Evolutionary conservation across 2,113 vertebrate genomes (phyloP), one percentile per base, ranked within the genome.

Genomic region (Nannospalax galili): DNA sequence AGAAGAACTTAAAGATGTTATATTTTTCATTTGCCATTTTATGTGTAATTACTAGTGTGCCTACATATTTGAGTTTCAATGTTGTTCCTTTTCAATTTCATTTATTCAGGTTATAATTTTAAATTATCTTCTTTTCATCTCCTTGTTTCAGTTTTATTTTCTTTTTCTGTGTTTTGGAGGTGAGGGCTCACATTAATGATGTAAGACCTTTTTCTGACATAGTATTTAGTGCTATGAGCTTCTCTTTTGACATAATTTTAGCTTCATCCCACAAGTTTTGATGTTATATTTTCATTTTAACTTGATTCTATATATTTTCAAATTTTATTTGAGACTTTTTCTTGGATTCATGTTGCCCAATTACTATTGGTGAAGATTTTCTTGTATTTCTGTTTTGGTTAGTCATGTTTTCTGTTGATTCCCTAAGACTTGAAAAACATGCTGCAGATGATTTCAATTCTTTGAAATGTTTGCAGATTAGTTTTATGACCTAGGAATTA

Each of bases 281-380:
- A 58, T 85, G 40, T n/a, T 96, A 1, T 32, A 65, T n/a, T 94
- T 84, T 93, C 58, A 79, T 62, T 95, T 86, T 84, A 72, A 92
- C 86, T 87, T 52, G 84, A n/a, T 75, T 88, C 15, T 65, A 26
- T 62, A n/a, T 45, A 75, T 72, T 94, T 90, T 81, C 17, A n/a
- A 93, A 56, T 69, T 84, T 82, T 42, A 40, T 78, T 73, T 90
- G 65, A 87, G 26, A 95, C 16, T 80, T 96, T 6, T 17, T 91
- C 32, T 88, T 77, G 6, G 26, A 24, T 56, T 26, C 30, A 56
- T 78, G 37, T 78, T 82, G n/a, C 24, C 84, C 87, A 69, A 67
- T 81, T 95, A 84, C 22, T 35, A 88, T 77, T 91, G 26, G 74
- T 92, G 58, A 64, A 90, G 24, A 78, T 88, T 60, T 37, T 84